Conservation (phyloP, 2,797 vertebrate genomes). For the Heterohyrax brucei region DNA sequence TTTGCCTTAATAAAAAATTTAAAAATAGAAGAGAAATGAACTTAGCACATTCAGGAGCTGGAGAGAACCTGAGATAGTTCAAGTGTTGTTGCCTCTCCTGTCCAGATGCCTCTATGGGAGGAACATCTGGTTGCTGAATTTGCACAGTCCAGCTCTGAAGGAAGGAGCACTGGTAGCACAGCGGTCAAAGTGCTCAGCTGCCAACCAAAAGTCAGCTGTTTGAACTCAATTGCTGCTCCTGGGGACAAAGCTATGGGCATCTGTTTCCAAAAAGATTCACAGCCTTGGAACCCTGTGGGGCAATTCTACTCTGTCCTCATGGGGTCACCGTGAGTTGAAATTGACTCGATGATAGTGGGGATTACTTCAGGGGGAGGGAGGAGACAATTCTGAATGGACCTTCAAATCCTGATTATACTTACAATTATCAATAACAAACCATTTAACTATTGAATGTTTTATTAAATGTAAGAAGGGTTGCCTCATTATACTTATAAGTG, state of each 20-base stretch:
- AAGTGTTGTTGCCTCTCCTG: fast-evolving
- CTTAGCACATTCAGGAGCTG: neutral
- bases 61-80: neutral
- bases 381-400: neutral
- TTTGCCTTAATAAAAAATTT: neutral
- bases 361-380: no score
- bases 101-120: neutral
- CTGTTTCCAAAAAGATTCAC: no score
- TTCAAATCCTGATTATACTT: neutral
- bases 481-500: neutral
- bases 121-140: neutral
- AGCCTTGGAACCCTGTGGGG: no score
- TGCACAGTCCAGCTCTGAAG: neutral
- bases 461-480: neutral
- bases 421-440: neutral
- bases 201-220: no score
- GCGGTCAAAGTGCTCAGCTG: no score
- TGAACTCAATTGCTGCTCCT: no score
- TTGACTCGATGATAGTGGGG: no score
- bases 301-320: no score
- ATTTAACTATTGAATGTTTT: neutral
- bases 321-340: no score
- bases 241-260: no score
- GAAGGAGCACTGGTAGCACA: no score
- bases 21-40: neutral